Percentiles rank a stretch among this genome's conserved stretches.
phyloP scores from a whole-genome alignment of 2,888 invertebrate species.

The Julus scandinavius region DNA sequence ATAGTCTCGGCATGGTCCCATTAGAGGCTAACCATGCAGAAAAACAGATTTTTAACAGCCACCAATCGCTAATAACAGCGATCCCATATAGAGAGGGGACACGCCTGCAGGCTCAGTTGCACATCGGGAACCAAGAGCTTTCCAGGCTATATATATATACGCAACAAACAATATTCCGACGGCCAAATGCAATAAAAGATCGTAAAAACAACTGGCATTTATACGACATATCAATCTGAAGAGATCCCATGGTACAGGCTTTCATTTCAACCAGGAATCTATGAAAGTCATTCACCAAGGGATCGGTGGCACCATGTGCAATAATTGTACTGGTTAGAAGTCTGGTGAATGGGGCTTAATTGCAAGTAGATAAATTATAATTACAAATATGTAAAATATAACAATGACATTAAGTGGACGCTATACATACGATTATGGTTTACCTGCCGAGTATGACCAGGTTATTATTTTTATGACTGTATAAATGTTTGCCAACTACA shows the following conservation, averaged over 20 bases:
- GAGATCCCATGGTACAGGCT: not conserved
- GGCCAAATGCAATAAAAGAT: not conserved
- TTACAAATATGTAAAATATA: too few species aligned
- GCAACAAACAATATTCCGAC: not conserved
- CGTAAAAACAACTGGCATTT: slow-evolving; percentile 32
- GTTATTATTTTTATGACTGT: too few species aligned
- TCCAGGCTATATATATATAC: not conserved
- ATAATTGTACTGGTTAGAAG: too few species aligned
- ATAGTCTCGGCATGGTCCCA: slow-evolving; percentile 40
- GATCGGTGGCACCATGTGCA: too few species aligned
- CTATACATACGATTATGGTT: too few species aligned
- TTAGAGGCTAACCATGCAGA: slow-evolving; percentile 48
- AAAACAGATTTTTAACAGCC: slow-evolving; percentile 48
- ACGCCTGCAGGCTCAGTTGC: not conserved
- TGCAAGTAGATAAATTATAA: too few species aligned
- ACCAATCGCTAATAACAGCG: slow-evolving; percentile 41
- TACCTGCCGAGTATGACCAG: too few species aligned
- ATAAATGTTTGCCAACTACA: too few species aligned
- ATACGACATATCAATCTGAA: not conserved
- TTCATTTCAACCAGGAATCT: not conserved
- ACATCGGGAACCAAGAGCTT: slow-evolving; percentile 4
- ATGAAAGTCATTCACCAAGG: too few species aligned
- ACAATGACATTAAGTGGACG: too few species aligned
- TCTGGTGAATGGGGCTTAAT: too few species aligned
- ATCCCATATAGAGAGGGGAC: not conserved